Percentiles rank a stretch among this genome's conserved stretches.
Evolutionary conservation across 1,140 invertebrate species (phyloP).

Genomic region (Aphidius gifuensis): DNA sequence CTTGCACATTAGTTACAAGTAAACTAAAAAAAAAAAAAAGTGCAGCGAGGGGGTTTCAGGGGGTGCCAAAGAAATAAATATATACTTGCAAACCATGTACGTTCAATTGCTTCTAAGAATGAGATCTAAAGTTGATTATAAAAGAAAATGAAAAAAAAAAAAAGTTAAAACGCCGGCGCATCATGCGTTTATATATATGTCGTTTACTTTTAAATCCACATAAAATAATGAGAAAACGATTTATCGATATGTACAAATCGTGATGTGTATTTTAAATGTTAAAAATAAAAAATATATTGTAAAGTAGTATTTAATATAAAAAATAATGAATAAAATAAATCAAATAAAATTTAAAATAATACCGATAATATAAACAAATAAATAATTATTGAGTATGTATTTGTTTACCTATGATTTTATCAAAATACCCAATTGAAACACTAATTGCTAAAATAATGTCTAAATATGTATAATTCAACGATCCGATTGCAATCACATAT

Average conservation of each 20-base stretch:
- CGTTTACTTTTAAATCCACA: neutral
- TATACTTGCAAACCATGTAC: neutral
- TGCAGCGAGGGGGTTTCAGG: no score
- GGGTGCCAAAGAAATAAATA: no score
- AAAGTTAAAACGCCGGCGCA: conserved; percentile 5
- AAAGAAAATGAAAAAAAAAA: neutral
- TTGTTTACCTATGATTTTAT: neutral
- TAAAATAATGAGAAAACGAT: conserved; percentile 17
- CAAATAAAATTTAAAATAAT: neutral
- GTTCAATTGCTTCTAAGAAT: neutral
- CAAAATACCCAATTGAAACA: conserved; percentile 12
- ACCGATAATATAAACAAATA: neutral
- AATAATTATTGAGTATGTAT: no score
- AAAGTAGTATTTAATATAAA: no score
- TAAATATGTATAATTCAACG: conserved; percentile 16
- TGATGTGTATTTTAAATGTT: conserved; percentile 12
- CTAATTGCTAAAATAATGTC: conserved; percentile 25
- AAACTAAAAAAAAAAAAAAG: no score
- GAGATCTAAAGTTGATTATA: neutral
- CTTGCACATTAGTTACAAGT: no score
- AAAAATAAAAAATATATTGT: neutral
- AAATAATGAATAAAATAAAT: neutral
- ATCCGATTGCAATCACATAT: conserved; percentile 17
- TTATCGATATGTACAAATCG: conserved; percentile 17
- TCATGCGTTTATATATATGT: neutral